Evolutionary conservation across 2,113 vertebrate genomes (phyloP), one percentile per base, ranked within the genome.

Genomic region (Conger conger): DNA sequence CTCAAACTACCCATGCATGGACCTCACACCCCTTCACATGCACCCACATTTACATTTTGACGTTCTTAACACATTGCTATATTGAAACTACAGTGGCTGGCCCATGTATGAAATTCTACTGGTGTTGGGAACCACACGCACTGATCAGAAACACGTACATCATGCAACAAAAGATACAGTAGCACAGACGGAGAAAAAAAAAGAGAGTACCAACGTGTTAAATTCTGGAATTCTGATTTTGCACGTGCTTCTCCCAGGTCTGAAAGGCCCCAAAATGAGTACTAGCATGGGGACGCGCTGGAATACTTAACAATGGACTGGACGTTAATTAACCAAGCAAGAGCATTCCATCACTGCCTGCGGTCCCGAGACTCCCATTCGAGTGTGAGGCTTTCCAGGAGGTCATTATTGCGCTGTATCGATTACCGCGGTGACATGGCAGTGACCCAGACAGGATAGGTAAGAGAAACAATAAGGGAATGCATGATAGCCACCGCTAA

Each of bases 301-400:
- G 90, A 92, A 92, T 90, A 79, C 90, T 87, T 87, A 88, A 86
- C 90, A 90, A 89, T 91, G 77, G 83, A 90, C 89, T 93, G 86
- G 88, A 92, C 93, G 93, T 93, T 93, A 94, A 94, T 94, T 94
- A 94, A 92, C 88, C 89, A 45, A 53, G 89, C 89, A 87, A 85
- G 84, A 84, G 88, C 23, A 85, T 88, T 92, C 89, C 90, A 92
- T 94, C 93, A 92, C 88, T 94, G 90, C 92, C 87, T 86, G 81
- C 54, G 30, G 83, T 86, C 91, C 87, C 90, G 80, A 81, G 90
- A 89, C 89, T 92, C 92, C 90, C 92, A 93, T 90, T 93, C 89
- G 93, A 86, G 87, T 23, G 86, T 85, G 57, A 36, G 81, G 23
- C 91, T 91, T 91, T 93, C 91, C 87, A 90, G 88, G 91, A 91